Percentiles rank a stretch among this genome's conserved stretches.
Evolutionary conservation across 2,888 invertebrate genomes (phyloP).

Genomic region (Hirtodrosophila histrioides): DNA sequence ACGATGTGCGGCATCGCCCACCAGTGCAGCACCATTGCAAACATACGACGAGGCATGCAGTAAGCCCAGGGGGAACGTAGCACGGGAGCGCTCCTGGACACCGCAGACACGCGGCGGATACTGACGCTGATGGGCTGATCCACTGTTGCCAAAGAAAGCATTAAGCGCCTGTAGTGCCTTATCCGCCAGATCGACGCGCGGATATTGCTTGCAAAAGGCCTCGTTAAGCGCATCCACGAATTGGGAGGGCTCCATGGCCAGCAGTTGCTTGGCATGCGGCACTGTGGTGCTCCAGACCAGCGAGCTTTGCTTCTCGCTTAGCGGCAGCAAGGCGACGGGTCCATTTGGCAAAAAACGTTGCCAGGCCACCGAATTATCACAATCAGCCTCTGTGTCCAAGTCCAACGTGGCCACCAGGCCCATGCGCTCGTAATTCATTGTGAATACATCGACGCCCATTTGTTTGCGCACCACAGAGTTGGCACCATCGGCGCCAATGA

Average conservation of each 20-base stretch:
- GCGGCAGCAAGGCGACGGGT: constrained; percentile 95
- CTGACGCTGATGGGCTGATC: constrained; percentile 81
- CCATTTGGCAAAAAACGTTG: constrained; percentile 97
- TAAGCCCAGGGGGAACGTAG: constrained; percentile 96
- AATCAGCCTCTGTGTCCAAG: constrained; percentile 88
- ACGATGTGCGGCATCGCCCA: constrained; percentile 96
- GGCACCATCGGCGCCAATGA: constrained; percentile 97
- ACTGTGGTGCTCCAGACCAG: constrained; percentile 96
- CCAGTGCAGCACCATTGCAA: constrained; percentile 90
- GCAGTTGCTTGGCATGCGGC: constrained; percentile 90
- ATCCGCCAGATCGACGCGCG: constrained; percentile 78
- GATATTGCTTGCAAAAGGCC: constrained; percentile 86
- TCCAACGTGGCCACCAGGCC: constrained; percentile 96
- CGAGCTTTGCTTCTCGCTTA: constrained; percentile 91
- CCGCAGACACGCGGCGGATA: constrained; percentile 81
- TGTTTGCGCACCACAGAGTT: constrained; percentile 93
- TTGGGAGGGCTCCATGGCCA: constrained; percentile 89
- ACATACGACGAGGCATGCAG: constrained; percentile 95
- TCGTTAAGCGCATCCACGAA: constrained; percentile 96
- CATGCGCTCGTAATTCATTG: constrained; percentile 94
- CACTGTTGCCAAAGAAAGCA: constrained; percentile 81
- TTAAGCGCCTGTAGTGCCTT: constrained; percentile 85
- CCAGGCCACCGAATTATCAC: constrained; percentile 95
- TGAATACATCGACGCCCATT: constrained; percentile 92
- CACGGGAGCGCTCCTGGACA: constrained; percentile 86